Conservation (phyloP, 2,797 vertebrate genomes). For the Acipenser oxyrinchus region DNA sequence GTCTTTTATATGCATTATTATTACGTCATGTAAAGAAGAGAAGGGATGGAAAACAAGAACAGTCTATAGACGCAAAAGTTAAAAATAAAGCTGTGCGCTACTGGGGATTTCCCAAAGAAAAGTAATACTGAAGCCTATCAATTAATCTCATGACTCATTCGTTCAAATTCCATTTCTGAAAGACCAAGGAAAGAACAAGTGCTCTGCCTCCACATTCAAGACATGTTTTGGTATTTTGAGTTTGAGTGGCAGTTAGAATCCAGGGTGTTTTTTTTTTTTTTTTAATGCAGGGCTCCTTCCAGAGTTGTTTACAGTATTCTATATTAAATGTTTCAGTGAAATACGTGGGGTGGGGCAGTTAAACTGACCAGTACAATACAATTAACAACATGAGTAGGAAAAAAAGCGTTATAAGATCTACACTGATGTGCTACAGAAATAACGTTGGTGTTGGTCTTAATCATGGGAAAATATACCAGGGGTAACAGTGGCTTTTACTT, state of each 20-base stretch:
- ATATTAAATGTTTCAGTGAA: too few relatives aligned
- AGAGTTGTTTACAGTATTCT: too few relatives aligned
- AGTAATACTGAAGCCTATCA: constrained; percentile 1
- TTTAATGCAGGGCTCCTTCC: too few relatives aligned
- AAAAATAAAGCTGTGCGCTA: constrained; percentile 13
- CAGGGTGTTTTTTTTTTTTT: background rate
- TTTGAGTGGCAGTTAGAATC: constrained; percentile 6
- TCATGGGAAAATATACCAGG: too few relatives aligned
- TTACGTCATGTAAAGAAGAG: background rate
- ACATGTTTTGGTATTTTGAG: constrained; percentile 10
- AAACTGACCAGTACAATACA: too few relatives aligned
- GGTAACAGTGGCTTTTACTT: too few relatives aligned
- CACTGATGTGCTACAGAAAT: too few relatives aligned
- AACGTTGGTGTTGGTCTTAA: too few relatives aligned
- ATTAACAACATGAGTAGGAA: too few relatives aligned
- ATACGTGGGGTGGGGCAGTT: too few relatives aligned
- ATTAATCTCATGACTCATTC: constrained; percentile 34
- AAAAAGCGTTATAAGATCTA: too few relatives aligned
- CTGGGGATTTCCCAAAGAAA: constrained; percentile 29
- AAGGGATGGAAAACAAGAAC: constrained; percentile 14
- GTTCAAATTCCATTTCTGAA: constrained; percentile 12
- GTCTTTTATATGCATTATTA: background rate
- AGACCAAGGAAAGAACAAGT: constrained; percentile 10
- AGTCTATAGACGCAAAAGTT: constrained; percentile 17
- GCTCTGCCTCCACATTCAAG: constrained; percentile 27